Conservation (phyloP, 2,888 invertebrate species). For the Zhuqinia jingwanae region DNA sequence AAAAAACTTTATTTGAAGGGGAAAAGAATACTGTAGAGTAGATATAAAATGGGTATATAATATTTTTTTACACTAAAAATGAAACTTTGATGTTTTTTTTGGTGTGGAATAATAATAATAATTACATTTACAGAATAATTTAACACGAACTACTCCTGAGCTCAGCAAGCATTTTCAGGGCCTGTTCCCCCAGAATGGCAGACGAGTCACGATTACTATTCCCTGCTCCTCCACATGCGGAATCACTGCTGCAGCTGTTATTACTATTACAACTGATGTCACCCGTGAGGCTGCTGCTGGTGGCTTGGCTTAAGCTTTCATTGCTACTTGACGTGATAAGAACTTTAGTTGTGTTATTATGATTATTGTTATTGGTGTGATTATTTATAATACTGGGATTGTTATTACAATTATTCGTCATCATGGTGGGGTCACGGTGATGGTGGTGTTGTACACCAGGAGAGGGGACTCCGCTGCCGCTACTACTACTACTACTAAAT, state of each 20-base stretch:
- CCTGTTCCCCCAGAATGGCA: slow-evolving; percentile 78
- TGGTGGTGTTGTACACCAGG: slow-evolving; percentile 25
- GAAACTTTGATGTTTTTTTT: not conserved
- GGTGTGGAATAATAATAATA: slow-evolving; percentile 6
- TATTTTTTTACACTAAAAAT: slow-evolving; percentile 17
- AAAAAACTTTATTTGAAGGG: not conserved
- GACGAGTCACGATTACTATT: slow-evolving; percentile 74
- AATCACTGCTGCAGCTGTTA: slow-evolving; percentile 67
- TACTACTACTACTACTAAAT: slow-evolving; percentile 38
- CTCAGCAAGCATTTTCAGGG: slow-evolving; percentile 78
- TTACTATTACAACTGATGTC: slow-evolving; percentile 64
- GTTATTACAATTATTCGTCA: slow-evolving; percentile 41
- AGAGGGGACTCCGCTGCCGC: not conserved
- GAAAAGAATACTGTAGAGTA: slow-evolving; percentile 16
- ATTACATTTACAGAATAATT: slow-evolving; percentile 53
- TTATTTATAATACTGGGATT: slow-evolving; percentile 61
- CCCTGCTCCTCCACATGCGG: slow-evolving; percentile 28
- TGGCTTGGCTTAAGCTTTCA: slow-evolving; percentile 75
- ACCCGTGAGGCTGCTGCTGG: slow-evolving; percentile 46
- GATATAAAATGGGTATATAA: not conserved
- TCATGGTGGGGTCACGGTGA: slow-evolving; percentile 49
- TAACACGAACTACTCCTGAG: slow-evolving; percentile 79
- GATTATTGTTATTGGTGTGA: slow-evolving; percentile 63
- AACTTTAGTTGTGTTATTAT: slow-evolving; percentile 78
- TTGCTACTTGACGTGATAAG: slow-evolving; percentile 78